Percentiles rank a stretch among this genome's conserved stretches.
phyloP scores from a whole-genome alignment of 2,888 invertebrate genomes.

The Geophilus truncorum region DNA sequence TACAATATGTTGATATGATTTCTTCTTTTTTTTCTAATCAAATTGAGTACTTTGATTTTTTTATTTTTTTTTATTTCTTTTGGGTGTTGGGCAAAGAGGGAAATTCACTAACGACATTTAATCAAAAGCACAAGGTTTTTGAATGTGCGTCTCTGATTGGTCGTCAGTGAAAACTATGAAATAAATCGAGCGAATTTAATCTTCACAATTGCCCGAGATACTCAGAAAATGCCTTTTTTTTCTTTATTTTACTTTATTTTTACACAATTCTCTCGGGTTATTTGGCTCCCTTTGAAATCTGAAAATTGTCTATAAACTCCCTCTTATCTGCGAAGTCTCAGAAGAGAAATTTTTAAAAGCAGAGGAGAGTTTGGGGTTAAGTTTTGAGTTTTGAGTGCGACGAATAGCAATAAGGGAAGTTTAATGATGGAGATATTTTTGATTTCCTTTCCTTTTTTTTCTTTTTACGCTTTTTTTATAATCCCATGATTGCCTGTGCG shows the following conservation, averaged over 20 bases:
- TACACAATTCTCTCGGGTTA: conserved; percentile 2
- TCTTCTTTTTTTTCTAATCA: background rate
- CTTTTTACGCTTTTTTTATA: background rate
- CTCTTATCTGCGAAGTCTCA: background rate
- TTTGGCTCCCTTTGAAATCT: background rate
- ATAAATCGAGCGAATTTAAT: conserved; percentile 21
- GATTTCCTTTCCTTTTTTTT: background rate
- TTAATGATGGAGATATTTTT: background rate
- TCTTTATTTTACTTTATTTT: background rate
- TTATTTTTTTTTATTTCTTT: background rate
- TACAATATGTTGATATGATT: background rate
- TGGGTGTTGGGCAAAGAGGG: background rate
- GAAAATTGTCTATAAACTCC: background rate
- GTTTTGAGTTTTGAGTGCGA: background rate
- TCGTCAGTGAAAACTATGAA: conserved; percentile 3
- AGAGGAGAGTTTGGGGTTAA: background rate
- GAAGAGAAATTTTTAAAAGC: background rate
- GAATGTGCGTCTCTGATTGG: background rate
- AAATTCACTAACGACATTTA: conserved; percentile 19
- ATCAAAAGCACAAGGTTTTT: conserved; percentile 25
- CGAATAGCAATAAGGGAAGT: no score
- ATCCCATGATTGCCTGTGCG: background rate
- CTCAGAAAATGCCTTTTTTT: background rate
- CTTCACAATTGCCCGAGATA: conserved; percentile 24
- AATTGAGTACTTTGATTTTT: background rate